phyloP scores from a whole-genome alignment of 2,888 invertebrate species.

The Cephus spinipes region DNA sequence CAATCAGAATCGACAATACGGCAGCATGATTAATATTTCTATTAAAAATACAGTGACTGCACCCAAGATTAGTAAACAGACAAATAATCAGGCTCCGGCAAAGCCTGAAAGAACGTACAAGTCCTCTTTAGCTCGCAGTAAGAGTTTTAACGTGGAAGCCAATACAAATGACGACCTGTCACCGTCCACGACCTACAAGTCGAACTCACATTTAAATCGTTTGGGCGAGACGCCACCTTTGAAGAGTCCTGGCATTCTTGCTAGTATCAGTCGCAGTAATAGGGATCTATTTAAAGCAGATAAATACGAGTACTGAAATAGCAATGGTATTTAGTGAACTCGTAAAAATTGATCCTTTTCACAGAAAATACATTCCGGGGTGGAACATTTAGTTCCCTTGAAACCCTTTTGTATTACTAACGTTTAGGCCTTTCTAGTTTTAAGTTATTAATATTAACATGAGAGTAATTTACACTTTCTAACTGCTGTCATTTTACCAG shows the following conservation, averaged over 20 bases:
- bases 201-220: conserved; percentile 81
- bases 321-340: not conserved
- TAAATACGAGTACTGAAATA: conserved; percentile 51
- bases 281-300: conserved; percentile 78
- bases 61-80: conserved; percentile 34
- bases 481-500: not conserved
- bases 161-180: conserved; percentile 63
- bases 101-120: conserved; percentile 86
- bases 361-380: not conserved
- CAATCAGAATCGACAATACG: conserved; percentile 44
- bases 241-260: conserved; percentile 88
- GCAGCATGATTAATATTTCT: conserved; percentile 74
- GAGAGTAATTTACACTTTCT: not conserved
- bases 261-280: conserved; percentile 86
- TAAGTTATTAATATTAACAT: not conserved
- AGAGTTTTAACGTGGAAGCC: conserved; percentile 87
- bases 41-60: conserved; percentile 68
- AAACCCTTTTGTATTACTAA: not conserved
- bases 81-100: conserved; percentile 63
- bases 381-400: not conserved
- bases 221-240: conserved; percentile 79
- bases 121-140: conserved; percentile 80
- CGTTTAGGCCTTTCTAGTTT: not conserved
- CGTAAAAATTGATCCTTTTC: not conserved
- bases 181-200: conserved; percentile 71